A percentile compares a stretch with the other conserved stretches of the same genome.
These are phyloP conservation scores for Biston stratarius DNA, from an alignment of 2,888 invertebrate species.

Conservation along the genomic window DNA sequence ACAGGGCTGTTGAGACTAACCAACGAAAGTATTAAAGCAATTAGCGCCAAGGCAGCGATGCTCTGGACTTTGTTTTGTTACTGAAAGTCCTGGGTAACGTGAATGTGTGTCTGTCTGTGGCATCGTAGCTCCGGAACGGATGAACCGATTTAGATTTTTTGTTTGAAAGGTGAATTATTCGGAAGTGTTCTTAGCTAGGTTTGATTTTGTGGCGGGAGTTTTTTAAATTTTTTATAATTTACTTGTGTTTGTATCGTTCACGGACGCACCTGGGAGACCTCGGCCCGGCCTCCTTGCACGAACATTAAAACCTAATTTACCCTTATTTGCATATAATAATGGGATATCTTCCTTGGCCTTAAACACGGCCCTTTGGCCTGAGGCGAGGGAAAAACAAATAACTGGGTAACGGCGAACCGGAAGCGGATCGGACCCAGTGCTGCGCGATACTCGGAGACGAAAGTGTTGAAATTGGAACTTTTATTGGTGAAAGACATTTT, in stretches of 20 bases:
- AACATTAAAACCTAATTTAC: conserved; percentile 55
- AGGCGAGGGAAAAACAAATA: conserved; percentile 50
- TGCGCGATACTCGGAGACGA: conserved; percentile 12
- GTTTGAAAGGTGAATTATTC: no score
- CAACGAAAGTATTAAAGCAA: no score
- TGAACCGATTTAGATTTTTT: no score
- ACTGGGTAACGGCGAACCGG: conserved; percentile 38
- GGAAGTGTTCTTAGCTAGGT: no score
- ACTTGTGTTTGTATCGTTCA: background rate
- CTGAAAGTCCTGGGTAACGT: no score
- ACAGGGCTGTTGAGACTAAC: no score
- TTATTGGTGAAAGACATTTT: background rate
- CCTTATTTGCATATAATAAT: conserved; percentile 57
- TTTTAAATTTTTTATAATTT: no score
- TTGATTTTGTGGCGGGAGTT: no score
- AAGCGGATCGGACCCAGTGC: conserved; percentile 5
- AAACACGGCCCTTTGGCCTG: conserved; percentile 46
- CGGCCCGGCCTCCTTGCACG: conserved; percentile 26
- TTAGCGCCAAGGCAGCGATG: no score
- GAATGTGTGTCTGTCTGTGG: no score
- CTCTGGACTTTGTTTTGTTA: no score
- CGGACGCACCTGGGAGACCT: conserved; percentile 15
- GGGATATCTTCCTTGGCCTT: conserved; percentile 46
- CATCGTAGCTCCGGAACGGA: no score
- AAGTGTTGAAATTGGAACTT: background rate